Percentiles rank a stretch among this genome's conserved stretches.
These are phyloP conservation scores for Agrilus biguttatus DNA, from an alignment of 2,888 invertebrate genomes.

Conservation along the genomic window DNA sequence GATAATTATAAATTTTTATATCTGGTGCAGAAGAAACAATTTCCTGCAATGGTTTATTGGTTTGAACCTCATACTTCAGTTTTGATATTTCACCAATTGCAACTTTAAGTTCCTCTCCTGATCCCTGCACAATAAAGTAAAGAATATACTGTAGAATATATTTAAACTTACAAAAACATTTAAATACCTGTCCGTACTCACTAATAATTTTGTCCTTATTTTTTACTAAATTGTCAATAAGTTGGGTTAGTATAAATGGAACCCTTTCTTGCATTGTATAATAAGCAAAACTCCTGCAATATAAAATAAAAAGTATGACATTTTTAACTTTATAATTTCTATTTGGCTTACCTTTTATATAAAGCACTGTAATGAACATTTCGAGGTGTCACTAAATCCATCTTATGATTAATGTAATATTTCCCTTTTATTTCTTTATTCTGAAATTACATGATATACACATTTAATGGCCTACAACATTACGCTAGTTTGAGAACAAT, in stretches of 20 bases:
- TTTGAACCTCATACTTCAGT: constrained; percentile 78
- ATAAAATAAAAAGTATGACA: constrained; percentile 11
- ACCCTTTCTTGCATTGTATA: constrained; percentile 70
- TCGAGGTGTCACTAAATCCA: constrained; percentile 38
- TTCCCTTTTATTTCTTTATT: no score
- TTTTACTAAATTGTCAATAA: constrained; percentile 65
- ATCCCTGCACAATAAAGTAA: constrained; percentile 35
- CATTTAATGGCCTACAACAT: no score
- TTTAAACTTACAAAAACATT: constrained; percentile 8
- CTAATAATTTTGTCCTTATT: constrained; percentile 47
- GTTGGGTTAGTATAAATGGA: constrained; percentile 76
- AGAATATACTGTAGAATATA: constrained; percentile 7
- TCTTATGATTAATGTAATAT: neutral
- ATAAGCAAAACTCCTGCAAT: constrained; percentile 72
- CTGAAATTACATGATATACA: no score
- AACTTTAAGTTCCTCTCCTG: constrained; percentile 53
- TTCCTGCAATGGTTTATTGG: constrained; percentile 63
- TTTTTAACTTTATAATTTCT: no score
- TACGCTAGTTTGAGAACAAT: no score
- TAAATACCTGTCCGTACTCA: constrained; percentile 46
- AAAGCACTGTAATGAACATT: constrained; percentile 45
- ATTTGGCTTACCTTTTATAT: constrained; percentile 35
- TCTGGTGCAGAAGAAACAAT: constrained; percentile 41
- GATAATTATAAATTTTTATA: constrained; percentile 54
- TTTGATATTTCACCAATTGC: constrained; percentile 64